Percentiles rank a stretch among this genome's conserved stretches.
Conservation (phyloP, 2,888 invertebrate species). For the Perdita meconis region DNA sequence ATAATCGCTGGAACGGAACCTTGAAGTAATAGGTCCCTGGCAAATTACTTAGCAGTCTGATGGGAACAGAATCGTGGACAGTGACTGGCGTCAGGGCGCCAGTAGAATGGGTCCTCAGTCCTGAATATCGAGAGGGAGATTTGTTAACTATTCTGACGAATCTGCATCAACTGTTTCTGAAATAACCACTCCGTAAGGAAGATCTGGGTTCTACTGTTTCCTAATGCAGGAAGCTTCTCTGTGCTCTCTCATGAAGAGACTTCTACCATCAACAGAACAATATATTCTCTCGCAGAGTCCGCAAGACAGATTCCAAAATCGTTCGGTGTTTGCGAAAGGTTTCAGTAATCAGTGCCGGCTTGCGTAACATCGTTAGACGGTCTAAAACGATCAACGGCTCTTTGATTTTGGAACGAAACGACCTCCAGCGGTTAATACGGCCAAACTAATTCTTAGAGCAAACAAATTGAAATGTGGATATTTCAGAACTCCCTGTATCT, state of each 20-base stretch:
- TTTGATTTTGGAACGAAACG: conserved; percentile 38
- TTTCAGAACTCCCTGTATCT: not conserved
- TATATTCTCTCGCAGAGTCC: not conserved
- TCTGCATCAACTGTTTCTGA: too few relatives aligned
- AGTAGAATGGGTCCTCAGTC: too few relatives aligned
- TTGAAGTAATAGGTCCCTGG: conserved; percentile 74
- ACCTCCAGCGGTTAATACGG: conserved; percentile 39
- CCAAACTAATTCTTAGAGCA: conserved; percentile 45
- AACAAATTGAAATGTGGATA: conserved; percentile 53
- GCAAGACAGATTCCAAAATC: not conserved
- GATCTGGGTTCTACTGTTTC: not conserved
- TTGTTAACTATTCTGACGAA: too few relatives aligned
- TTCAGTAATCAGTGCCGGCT: conserved; percentile 39
- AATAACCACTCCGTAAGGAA: too few relatives aligned
- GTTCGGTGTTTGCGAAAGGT: conserved; percentile 35
- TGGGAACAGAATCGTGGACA: conserved; percentile 56
- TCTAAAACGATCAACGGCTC: conserved; percentile 60
- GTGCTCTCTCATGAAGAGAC: not conserved
- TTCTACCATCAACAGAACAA: conserved; percentile 4
- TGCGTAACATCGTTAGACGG: conserved; percentile 47
- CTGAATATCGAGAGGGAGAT: too few relatives aligned
- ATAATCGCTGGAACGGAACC: conserved; percentile 78
- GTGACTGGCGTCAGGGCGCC: too few relatives aligned
- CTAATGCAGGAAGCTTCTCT: not conserved
- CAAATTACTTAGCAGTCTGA: conserved; percentile 78